Evolutionary conservation across 2,797 vertebrate species (phyloP), one percentile per base, ranked within the genome.

Genomic region (Rhynchotus rufescens): DNA sequence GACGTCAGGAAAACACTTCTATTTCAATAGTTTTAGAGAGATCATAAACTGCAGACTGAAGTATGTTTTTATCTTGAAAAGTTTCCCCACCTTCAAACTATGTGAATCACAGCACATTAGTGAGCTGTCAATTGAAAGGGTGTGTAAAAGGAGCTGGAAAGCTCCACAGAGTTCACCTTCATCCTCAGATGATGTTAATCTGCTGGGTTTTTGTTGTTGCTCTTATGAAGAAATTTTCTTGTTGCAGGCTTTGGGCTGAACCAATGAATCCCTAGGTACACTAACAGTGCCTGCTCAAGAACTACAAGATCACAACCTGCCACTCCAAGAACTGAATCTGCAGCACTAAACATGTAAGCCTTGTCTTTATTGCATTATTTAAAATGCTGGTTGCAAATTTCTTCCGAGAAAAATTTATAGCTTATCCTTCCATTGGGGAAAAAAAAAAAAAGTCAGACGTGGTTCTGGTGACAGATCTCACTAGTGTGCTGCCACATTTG

Each of bases 131-230:
- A 0, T 2, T 72, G 72, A 86, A 91, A 86, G 7, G 4, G 2
- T 38, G 38, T 19, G 72, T 6, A 86, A 73, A 81, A 92, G 57
- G 44, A 91, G 72, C 19, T 80, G 75, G 78, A 71, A 88, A 88
- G 86, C 47, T 44, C 45, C n/a, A 40, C 40, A 84, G 67, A 77
- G 59, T 42, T 92, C 80, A 92, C 40, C 79, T 88, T 64, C 83
- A 91, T 57, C 68, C 83, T 86, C 72, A 71, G 65, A 61, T 68
- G 7, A 92, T 86, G 84, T 92, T 79, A 68, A 91, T 80, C 56
- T 81, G 66, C 10, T 36, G 36, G 36, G 36, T 36, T 36, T 36
- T 36, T 36, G 1, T 64, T 87, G 93, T 79, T 84, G 49, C 49
- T 82, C 87, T 86, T 84, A 88, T 54, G 49, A 91, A 92, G 65